Evolutionary conservation across 2,888 invertebrate species (phyloP).

Genomic region (Panzeria rudis): DNA sequence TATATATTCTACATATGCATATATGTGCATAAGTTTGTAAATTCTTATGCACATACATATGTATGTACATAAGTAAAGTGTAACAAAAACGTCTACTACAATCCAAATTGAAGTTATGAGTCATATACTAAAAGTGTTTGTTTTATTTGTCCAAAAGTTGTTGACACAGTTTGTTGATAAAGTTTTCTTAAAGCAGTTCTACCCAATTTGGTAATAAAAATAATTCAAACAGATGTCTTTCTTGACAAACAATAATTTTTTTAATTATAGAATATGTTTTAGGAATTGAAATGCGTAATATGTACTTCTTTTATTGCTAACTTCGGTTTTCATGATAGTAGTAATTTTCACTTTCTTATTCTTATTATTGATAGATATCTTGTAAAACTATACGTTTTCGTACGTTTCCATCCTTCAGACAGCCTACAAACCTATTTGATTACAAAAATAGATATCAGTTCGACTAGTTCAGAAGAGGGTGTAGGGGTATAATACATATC

Average conservation of each 20-base stretch:
- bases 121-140: constrained; percentile 57
- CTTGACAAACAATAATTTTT: not conserved
- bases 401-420: no score
- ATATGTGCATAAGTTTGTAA: not conserved
- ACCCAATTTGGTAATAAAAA: constrained; percentile 44
- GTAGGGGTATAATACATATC: no score
- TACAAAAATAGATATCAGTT: no score
- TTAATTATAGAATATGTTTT: not conserved
- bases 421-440: no score
- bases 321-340: not conserved
- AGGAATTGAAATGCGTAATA: not conserved
- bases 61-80: not conserved
- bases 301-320: not conserved
- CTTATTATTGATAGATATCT: no score
- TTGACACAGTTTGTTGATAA: constrained; percentile 68
- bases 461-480: no score
- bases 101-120: constrained; percentile 64
- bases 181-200: constrained; percentile 54
- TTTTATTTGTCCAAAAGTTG: constrained; percentile 49
- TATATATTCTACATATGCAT: not conserved
- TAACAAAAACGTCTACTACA: constrained; percentile 10
- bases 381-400: no score
- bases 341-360: no score
- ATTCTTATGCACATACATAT: not conserved
- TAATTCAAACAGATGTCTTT: constrained; percentile 40